Conservation (phyloP, 2,888 invertebrate species). For the Drosophila neonasuta region DNA sequence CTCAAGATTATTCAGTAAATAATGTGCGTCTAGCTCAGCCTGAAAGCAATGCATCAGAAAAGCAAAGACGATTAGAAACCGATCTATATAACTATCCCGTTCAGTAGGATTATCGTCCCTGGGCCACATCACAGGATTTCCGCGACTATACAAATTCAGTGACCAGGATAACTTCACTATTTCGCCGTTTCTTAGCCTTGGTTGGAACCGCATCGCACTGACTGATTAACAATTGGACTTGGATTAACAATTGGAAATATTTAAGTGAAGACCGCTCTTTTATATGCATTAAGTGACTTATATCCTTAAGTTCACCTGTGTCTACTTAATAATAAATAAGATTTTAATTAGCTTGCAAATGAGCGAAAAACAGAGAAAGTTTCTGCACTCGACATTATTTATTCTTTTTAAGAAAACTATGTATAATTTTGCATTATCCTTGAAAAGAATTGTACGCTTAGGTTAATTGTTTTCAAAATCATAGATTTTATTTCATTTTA, state of each 20-base stretch:
- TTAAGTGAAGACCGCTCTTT: not conserved
- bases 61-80: slow-evolving; percentile 35
- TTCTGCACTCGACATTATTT: slow-evolving; percentile 3
- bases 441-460: not conserved
- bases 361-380: not conserved
- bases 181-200: slow-evolving; percentile 57
- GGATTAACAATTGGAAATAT: not conserved
- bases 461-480: slow-evolving; percentile 57
- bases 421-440: not conserved
- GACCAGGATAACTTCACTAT: slow-evolving; percentile 58
- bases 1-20: slow-evolving; percentile 42
- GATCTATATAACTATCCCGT: slow-evolving; percentile 31
- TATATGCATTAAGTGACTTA: not conserved
- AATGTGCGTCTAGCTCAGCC: slow-evolving; percentile 55
- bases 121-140: slow-evolving; percentile 67
- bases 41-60: slow-evolving; percentile 50
- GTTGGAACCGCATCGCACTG: slow-evolving; percentile 53
- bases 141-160: slow-evolving; percentile 44
- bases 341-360: not conserved
- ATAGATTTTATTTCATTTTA: slow-evolving; percentile 63
- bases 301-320: not conserved
- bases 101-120: slow-evolving; percentile 52
- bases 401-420: not conserved
- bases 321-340: not conserved
- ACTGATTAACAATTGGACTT: not conserved